Evolutionary conservation across 2,888 invertebrate genomes (phyloP), one percentile per base, ranked within the genome.

Genomic region (Ormyrus pomaceus): DNA sequence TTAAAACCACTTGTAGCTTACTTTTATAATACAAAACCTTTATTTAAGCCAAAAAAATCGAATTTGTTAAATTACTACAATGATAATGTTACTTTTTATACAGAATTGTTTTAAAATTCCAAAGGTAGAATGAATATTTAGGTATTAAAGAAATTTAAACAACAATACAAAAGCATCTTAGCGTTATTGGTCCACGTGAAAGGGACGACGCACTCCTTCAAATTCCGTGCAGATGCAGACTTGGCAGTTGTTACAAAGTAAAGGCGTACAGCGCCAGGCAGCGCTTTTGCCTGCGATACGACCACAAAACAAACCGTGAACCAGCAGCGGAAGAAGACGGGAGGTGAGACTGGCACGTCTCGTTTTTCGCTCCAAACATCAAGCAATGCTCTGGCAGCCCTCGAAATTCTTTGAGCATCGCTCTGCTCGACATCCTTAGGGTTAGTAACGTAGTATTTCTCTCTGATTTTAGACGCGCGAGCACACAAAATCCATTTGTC

Each of bases 261-360:
- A 5, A 13, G 19, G 45, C 55, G 53, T 13, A 53, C 19, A 19
- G 19, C 19, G 19, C 19, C 19, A 19, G 19, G 19, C 19, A 19
- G 19, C 19, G 19, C 19, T 19, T 19, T 19, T 19, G 19, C 45
- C 34, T 59, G 50, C 65, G 13, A 34, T 48, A 46, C 70, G 59
- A 59, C 76, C 76, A 77, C 76, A 77, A 80, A 80, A 77, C 75
- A 78, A 78, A 75, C 13, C 68, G 65, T 56, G 71, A 77, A 77
- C 62, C 55, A 75, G 78, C 75, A 55, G 61, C 71, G 72, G 80
- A 83, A 82, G 84, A 84, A 84, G 84, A 79, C 82, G 84, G 84
- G 83, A 84, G 84, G 82, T 83, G 78, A 78, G 50, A 9, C 71
- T 75, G 77, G 78, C 81, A 78, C 81, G 71, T 71, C 69, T 74